Percentiles rank a stretch among this genome's conserved stretches.
Conservation (phyloP, 2,113 vertebrate species). For the Aptenodytes forsteri region DNA sequence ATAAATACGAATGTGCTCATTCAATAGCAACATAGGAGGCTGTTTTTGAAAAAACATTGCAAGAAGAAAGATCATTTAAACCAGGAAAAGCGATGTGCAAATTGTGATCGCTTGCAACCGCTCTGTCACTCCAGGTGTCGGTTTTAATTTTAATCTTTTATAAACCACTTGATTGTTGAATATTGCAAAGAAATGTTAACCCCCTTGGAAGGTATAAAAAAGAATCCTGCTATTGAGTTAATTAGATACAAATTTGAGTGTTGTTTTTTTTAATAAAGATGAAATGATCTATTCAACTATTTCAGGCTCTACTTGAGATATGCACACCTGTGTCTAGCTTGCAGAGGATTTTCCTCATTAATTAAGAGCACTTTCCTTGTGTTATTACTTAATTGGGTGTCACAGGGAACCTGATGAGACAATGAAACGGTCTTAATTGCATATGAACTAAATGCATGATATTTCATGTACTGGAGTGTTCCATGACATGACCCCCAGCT, state of each 20-base stretch:
- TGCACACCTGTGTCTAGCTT: constrained; percentile 70
- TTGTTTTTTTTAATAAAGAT: neutral
- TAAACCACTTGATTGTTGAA: constrained; percentile 18
- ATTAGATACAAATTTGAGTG: constrained; percentile 63
- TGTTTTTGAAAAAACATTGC: neutral
- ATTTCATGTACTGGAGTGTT: constrained; percentile 30
- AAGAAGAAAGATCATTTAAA: neutral
- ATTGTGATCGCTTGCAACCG: neutral
- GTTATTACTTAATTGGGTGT: constrained; percentile 73
- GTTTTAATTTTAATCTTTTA: constrained; percentile 52
- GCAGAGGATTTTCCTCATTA: constrained; percentile 62
- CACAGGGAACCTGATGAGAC: constrained; percentile 61
- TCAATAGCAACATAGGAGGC: neutral
- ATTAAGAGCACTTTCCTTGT: constrained; percentile 70
- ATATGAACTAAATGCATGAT: neutral
- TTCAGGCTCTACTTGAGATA: constrained; percentile 63
- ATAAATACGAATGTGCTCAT: neutral
- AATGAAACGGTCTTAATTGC: constrained; percentile 73
- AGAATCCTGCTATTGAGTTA: constrained; percentile 58
- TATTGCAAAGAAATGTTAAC: constrained; percentile 30
- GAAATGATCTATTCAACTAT: constrained; percentile 61
- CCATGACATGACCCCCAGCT: neutral
- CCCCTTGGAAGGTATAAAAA: constrained; percentile 42
- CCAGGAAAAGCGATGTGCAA: neutral
- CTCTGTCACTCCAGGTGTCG: neutral